phyloP scores from a whole-genome alignment of 2,888 invertebrate species.

The Thymelicus acteon region DNA sequence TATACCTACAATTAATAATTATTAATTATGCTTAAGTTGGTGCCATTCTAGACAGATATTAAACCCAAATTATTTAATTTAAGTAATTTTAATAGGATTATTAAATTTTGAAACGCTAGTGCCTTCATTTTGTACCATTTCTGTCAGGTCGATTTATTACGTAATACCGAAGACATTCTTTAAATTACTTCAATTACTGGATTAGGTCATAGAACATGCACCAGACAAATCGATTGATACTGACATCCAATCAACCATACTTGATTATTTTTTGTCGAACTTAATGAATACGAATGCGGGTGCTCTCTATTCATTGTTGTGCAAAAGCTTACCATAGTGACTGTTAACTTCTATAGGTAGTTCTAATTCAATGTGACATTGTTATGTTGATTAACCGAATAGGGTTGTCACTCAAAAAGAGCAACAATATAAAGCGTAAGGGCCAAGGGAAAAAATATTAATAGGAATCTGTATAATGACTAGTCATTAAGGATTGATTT shows the following conservation, averaged over 20 bases:
- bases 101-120: not conserved
- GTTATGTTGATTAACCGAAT: not conserved
- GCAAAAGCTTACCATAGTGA: constrained; percentile 6
- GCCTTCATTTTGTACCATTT: constrained; percentile 7
- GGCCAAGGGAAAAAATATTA: no score
- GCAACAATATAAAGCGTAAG: not conserved
- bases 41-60: no score
- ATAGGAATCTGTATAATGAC: no score
- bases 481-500: no score
- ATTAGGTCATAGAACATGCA: constrained; percentile 58
- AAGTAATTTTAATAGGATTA: not conserved
- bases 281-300: constrained; percentile 37
- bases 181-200: constrained; percentile 60
- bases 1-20: no score
- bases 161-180: constrained; percentile 48
- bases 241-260: constrained; percentile 63
- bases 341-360: not conserved
- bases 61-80: not conserved
- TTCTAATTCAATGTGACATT: constrained; percentile 1
- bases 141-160: constrained; percentile 22
- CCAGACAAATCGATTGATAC: constrained; percentile 62
- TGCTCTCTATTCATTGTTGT: constrained; percentile 24
- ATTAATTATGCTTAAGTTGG: no score
- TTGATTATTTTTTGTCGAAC: constrained; percentile 41
- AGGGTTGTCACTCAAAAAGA: not conserved